Evolutionary conservation across 2,888 invertebrate species (phyloP), one percentile per base, ranked within the genome.

Genomic region (Xylota sylvarum): DNA sequence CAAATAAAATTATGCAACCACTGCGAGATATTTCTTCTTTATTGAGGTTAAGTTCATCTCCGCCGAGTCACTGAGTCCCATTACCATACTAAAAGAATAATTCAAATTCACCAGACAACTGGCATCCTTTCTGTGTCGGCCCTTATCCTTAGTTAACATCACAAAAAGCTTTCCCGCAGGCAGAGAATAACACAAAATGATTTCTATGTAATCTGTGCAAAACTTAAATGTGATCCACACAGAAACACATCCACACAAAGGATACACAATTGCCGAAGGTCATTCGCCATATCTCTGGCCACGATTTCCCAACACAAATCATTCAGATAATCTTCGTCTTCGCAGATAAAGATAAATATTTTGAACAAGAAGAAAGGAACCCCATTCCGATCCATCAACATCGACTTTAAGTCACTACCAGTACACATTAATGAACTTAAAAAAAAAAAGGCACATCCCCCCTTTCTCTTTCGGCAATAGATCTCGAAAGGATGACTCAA

Each of bases 311-410:
- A 55, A 30, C 73, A 74, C 74, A 64, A 74, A 55, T 62, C 74
- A 74, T 64, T 74, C 40, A 43, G 52, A 62, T 74, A 74, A 73
- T 73, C 50, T 70, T 50, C 35, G 72, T 35, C 27, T 27, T 23
- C 23, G 2, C 23, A 10, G 19, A 23, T 1, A 17, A 27, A 55
- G 74, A 74, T 74, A 64, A 48, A 35, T 43, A 55, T 27, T 69
- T 40, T 48, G 55, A 60, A 60, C 72, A 58, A 60, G 48, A n/a
- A 58, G 55, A 35, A n/a, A 30, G 30, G 43, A 55, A 48, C 52
- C 67, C 40, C 52, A 27, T 40, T 55, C 37, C 23, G 27, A 55
- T 40, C 55, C 69, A 69, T 55, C 69, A 40, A 32, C 30, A 56
- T 55, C 55, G 69, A 40, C 55, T 40, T 17, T 27, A 40, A 70